Base-by-base conservation (phyloP, 1,140 invertebrate species). In the Plodia interpunctella region DNA sequence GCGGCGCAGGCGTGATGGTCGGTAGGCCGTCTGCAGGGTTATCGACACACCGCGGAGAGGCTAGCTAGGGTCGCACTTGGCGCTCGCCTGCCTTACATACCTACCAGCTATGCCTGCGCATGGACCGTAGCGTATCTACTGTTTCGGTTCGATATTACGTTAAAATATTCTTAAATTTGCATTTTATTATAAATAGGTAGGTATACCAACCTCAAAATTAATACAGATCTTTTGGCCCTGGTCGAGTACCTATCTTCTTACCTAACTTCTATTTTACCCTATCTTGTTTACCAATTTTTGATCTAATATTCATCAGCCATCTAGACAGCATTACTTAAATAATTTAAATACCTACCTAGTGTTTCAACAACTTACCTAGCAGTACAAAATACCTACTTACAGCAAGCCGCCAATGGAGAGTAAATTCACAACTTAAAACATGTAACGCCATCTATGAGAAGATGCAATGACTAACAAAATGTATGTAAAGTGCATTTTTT, bases 11-110 rank as follows among this genome's bases (percentile, higher is more conserved):
- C 81, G 81, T 78, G 78, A 78, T 80, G 67, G 56, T 65, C 64
- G 82, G 77, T 76, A 78, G 73, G 75, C 74, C 74, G 80, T 78
- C 73, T 78, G 68, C 82, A 84, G 82, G 85, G 85, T 86, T 88
- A 88, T 88, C 85, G 85, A 88, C 85, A 86, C 83, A 82, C 55
- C 65, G 69, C 70, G 68, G 77, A 78, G 76, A 75, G 76, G 75
- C 77, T 82, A 84, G 75, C 77, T 82, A 84, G 81, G 80, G 79
- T 84, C 84, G 76, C 53, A 76, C 70, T 71, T 67, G 60, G 49
- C 56, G 49, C 58, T 55, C 51, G 65, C 63, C 63, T 60, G 64
- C 38, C n/a, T 15, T 15, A n/a, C 38, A 44, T 44, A 10, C 32
- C 21, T 3, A 9, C 30, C 30, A 32, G 30, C 30, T 15, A 15